A percentile compares a stretch with the other conserved stretches of the same genome.
Conservation (phyloP, 1,140 invertebrate species). For the Trichonephila inaurata region DNA sequence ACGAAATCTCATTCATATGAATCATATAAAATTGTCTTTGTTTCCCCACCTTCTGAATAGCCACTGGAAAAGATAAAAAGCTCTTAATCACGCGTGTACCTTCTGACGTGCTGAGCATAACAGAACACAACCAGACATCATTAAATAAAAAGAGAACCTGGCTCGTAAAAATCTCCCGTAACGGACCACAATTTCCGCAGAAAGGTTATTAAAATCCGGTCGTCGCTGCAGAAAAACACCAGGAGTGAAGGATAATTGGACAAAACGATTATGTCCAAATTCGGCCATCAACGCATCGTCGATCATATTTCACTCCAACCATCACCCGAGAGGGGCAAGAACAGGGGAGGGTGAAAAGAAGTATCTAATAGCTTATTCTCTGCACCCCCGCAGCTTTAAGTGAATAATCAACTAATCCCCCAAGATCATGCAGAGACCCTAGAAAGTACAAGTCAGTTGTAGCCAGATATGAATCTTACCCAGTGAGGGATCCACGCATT, state of each 20-base stretch:
- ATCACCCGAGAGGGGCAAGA: neutral
- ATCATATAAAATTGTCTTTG: neutral
- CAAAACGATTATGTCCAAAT: conserved; percentile 67
- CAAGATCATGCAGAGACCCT: neutral
- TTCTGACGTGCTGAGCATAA: neutral
- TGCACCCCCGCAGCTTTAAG: conserved; percentile 48
- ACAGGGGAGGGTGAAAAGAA: neutral
- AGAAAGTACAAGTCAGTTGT: conserved; percentile 46
- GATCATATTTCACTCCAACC: conserved; percentile 71
- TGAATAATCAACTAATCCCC: conserved; percentile 75
- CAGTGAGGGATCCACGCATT: neutral
- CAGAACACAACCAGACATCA: neutral
- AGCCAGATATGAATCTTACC: conserved; percentile 65
- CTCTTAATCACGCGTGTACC: neutral
- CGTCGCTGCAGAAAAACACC: conserved; percentile 28
- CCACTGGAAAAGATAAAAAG: neutral
- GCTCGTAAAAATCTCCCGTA: conserved; percentile 5
- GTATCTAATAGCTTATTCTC: conserved; percentile 54
- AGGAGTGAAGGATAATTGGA: conserved; percentile 55
- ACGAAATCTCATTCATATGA: neutral
- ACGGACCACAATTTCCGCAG: conserved; percentile 25
- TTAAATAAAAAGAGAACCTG: neutral
- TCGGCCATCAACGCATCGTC: conserved; percentile 37
- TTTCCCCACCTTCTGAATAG: neutral
- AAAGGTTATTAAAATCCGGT: conserved; percentile 39